Base-by-base conservation (phyloP, 2,113 vertebrate genomes). In the Channa argus region DNA sequence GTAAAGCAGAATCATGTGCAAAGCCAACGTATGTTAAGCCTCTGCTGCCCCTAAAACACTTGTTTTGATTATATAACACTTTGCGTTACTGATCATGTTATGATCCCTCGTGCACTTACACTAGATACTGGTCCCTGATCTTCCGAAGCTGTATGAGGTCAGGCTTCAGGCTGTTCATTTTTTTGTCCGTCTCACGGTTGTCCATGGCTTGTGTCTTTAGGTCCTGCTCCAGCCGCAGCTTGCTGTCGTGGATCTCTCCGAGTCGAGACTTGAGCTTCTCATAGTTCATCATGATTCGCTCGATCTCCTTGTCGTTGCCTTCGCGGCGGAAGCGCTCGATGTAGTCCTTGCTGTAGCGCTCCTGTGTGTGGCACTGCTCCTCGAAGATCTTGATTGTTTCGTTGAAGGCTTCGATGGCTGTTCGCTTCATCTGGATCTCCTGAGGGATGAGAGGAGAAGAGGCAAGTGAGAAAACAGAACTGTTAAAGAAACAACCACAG, bases 351-450 rank as follows among this genome's bases (percentile, higher is more conserved):
- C 96, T 96, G 91, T 96, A 95, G 71, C 95, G 94, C 85, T 98
- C 97, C 89, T 99, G 97, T 0, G 97, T 96, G 86, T 96, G 96
- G 85, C 97, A 98, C 85, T 99, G 98, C 58, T 99, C 98, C 91
- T 99, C 97, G 77, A 99, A 99, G 89, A 99, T 99, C 94, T 97
- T 97, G 92, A 99, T 99, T 83, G 98, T 99, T 92, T 99, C 97
- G 82, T 96, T 98, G 94, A 99, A 99, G 68, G 98, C 97, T 88
- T 99, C 97, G 14, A 99, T 98, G 83, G 98, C 97, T 0, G 98
- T 99, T 56, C 96, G 94, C 88, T 99, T 99, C 97, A 98, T 98
- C 92, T 99, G 98, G 89, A 99, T 99, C 94, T 99, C 98, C 98
- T 99, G 68, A 82, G 94, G 89, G 62, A 14, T 0, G 10, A 36